These are phyloP conservation scores for Cyanoramphus novaezelandiae DNA, from an alignment of 2,113 vertebrate genomes.

Conservation along the genomic window DNA sequence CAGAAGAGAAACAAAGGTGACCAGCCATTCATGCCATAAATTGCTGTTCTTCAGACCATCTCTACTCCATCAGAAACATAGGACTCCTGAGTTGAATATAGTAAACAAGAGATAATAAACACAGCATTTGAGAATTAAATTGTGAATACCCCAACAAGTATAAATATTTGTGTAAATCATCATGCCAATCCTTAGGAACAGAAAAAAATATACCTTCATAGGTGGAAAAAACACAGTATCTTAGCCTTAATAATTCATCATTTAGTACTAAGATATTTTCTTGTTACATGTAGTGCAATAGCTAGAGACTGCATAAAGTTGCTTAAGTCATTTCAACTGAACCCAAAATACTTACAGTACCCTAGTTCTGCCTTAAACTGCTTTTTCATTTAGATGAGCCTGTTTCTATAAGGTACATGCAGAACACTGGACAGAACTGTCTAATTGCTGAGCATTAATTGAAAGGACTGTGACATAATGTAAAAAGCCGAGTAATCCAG, in stretches of 20 bases:
- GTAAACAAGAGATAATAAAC: neutral
- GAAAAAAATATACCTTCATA: neutral
- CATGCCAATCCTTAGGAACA: too few relatives aligned
- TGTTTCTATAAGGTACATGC: neutral
- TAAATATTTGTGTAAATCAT: neutral
- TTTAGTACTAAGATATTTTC: neutral
- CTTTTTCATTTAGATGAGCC: neutral
- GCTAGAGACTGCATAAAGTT: neutral
- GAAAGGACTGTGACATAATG: neutral
- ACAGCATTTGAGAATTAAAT: neutral
- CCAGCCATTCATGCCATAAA: rapidly evolving
- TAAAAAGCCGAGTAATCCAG: neutral
- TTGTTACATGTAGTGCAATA: neutral
- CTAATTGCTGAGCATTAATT: neutral
- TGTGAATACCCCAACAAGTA: neutral
- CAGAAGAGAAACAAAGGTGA: neutral
- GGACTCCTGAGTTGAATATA: neutral
- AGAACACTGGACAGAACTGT: neutral
- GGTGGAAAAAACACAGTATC: neutral
- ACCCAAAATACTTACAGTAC: neutral
- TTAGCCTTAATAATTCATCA: neutral
- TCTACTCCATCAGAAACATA: neutral
- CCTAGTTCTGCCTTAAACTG: neutral
- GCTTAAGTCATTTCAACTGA: neutral
- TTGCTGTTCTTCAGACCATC: neutral